Base-by-base conservation (phyloP, 2,888 invertebrate genomes). In the Philaethria dido region DNA sequence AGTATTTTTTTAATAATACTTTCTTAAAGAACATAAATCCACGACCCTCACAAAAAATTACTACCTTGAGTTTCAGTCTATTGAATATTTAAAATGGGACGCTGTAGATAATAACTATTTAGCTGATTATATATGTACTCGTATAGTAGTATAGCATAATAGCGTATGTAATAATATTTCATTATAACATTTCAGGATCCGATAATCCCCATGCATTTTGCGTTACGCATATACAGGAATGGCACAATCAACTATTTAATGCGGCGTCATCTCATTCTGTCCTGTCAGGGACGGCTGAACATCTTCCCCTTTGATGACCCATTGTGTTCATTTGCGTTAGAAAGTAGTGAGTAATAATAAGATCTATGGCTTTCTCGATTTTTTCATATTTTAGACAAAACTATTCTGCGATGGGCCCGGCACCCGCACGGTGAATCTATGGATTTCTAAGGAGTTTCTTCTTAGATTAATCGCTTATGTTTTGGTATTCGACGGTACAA, bases 251-350 rank as follows among this genome's bases (percentile, higher is more conserved):
- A 96, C 93, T 98, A 98, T 93, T 95, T 97, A 87, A 98, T 98
- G 96, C 95, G 97, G 92, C 95, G 98, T 80, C 98, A 98, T 90
- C 95, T 98, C 80, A 98, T 98, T 81, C 93, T 98, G 82, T 98
- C 97, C 81, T 98, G 98, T 92, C 97, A 98, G 92, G 98, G 98
- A 85, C 96, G 97, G 89, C 94, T 98, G 84, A 97, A 97, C 89
- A 98, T 98, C 92, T 98, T 98, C 93, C 98, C 98, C 79, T 98
- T 98, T 91, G 98, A 98, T 90, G 98, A 98, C 94, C 98, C 98
- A 80, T 95, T 96, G 93, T 98, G 98, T 94, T 97, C 97, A 92
- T 98, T 98, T 93, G 97, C 98, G 84, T 96, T 98, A 95, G 98
- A 98, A 94, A 98, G 98, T 94, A 98, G 98, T 98, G 94, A 97